Evolutionary conservation across 1,140 invertebrate genomes (phyloP), one percentile per base, ranked within the genome.

Genomic region (Formica exsecta): DNA sequence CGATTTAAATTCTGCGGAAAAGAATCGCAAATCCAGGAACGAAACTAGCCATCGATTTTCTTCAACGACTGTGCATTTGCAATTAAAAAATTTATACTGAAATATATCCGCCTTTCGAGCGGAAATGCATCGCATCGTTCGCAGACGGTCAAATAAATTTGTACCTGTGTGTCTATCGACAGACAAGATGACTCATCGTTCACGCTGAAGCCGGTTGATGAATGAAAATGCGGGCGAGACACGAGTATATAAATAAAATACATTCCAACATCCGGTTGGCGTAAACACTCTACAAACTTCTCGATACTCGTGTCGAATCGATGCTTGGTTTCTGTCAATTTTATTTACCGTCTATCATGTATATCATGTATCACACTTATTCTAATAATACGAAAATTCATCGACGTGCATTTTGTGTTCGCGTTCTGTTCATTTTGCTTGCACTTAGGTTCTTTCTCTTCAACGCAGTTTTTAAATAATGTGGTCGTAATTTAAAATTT

Each of bases 41-140:
- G 8, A 44, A 76, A 51, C 16, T 9, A 6, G 7, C 59, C 16
- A 19, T 32, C 11, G 22, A 16, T 25, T 25, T 44, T 62, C 65
- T 48, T 41, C 75, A 6, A 73, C 73, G 48, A 74, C 32, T 38
- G 9, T 54, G 38, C 16, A 44, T 64, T 77, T 76, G 85, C 64
- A 90, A 92, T 92, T 90, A 91, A 92, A 90, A 91, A 51, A 92
- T 91, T 70, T 79, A 89, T 81, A 75, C 86, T 32, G 79, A 84
- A 29, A 22, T 68, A 79, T 54, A 44, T 51, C 16, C 25, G 25
- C 19, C 41, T 77, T 83, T 73, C 16, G 59, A 79, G 54, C 61
- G 68, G 68, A 38, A 36, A 65, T 32, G 61, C 29, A 66, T 51
- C 75, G 44, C 41, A 62, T 44, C 73, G 84, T n/a, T 68, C 57